phyloP scores from a whole-genome alignment of 1,140 invertebrate species.

The Gonatopus flavifemur region DNA sequence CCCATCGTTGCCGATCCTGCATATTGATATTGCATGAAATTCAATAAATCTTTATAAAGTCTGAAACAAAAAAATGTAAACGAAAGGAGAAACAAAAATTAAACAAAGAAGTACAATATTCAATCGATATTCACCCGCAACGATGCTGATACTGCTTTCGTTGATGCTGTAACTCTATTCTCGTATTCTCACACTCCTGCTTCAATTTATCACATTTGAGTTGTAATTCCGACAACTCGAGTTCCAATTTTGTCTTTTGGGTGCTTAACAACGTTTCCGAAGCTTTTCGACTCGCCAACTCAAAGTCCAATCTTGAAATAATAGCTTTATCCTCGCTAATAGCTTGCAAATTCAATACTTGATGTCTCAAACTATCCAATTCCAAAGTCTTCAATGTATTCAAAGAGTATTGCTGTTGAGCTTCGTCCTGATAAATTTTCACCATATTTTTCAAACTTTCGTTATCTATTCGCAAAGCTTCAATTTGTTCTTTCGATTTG shows the following conservation, averaged over 20 bases:
- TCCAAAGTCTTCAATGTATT: constrained; percentile 54
- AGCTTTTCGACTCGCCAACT: constrained; percentile 39
- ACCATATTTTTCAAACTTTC: constrained; percentile 37
- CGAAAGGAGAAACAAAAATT: not conserved
- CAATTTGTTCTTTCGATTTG: constrained; percentile 24
- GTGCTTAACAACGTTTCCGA: constrained; percentile 33
- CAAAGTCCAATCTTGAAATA: constrained; percentile 58
- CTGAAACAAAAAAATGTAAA: constrained; percentile 17
- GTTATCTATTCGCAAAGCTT: constrained; percentile 33
- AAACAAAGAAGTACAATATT: not conserved
- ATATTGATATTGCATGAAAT: constrained; percentile 44
- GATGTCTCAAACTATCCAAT: constrained; percentile 65
- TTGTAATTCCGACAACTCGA: constrained; percentile 31
- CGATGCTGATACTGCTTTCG: constrained; percentile 36
- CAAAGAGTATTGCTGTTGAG: constrained; percentile 33
- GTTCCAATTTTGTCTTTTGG: constrained; percentile 30
- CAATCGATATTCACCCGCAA: constrained; percentile 40
- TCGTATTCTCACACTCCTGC: constrained; percentile 27
- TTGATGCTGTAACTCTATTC: constrained; percentile 31
- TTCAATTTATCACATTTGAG: constrained; percentile 34
- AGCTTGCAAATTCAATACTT: constrained; percentile 67
- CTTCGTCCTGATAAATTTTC: constrained; percentile 48
- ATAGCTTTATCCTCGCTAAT: constrained; percentile 65
- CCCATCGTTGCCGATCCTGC: constrained; percentile 41
- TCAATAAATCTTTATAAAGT: constrained; percentile 35